phyloP scores from a whole-genome alignment of 2,888 invertebrate genomes.

The Apomyelois bistriatella region DNA sequence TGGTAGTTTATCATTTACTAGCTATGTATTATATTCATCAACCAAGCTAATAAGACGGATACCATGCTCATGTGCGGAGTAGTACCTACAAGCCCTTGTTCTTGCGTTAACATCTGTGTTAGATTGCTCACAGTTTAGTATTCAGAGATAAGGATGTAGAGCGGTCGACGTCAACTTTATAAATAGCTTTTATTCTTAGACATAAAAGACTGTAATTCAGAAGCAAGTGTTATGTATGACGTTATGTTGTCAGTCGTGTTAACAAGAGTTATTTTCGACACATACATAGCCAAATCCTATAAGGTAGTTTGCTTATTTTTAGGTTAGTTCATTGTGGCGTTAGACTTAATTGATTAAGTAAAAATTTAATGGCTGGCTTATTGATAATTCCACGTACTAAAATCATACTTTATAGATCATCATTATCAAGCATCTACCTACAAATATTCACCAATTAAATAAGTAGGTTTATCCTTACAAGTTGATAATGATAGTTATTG shows the following conservation, averaged over 20 bases:
- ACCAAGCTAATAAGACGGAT: neutral
- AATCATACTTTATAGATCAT: no score
- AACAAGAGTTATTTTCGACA: constrained; percentile 43
- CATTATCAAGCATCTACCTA: no score
- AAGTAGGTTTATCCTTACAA: no score
- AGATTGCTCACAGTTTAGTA: constrained; percentile 46
- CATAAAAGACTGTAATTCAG: constrained; percentile 56
- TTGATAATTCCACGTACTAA: no score
- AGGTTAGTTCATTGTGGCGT: neutral
- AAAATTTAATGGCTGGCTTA: no score
- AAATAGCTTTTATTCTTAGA: constrained; percentile 73
- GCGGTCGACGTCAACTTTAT: constrained; percentile 69
- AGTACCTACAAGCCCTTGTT: constrained; percentile 25
- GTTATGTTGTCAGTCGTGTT: constrained; percentile 46
- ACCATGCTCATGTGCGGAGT: neutral
- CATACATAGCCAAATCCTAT: no score
- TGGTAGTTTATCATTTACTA: neutral
- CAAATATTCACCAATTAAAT: no score
- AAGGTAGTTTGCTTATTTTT: no score
- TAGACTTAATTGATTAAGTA: no score
- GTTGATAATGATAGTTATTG: no score
- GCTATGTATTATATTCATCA: neutral
- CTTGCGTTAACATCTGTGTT: constrained; percentile 45
- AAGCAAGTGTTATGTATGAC: constrained; percentile 51
- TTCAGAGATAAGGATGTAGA: constrained; percentile 73